phyloP scores from a whole-genome alignment of 1,140 invertebrate species.

The Thrips palmi region DNA sequence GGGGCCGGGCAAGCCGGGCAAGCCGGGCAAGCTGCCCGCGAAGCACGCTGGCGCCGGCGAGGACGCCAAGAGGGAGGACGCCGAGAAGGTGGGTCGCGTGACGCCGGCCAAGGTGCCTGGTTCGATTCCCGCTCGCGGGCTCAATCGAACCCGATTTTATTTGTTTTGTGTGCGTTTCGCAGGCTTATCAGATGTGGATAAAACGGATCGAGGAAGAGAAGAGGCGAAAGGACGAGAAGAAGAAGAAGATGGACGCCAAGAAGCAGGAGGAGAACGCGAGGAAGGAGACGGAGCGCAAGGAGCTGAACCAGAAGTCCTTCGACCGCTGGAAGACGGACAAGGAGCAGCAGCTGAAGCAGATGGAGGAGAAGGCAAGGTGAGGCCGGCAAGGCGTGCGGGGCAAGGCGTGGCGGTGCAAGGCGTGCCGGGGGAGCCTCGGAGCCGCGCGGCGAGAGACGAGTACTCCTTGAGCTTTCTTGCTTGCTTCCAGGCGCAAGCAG shows the following conservation, averaged over 20 bases:
- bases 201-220: constrained; percentile 13
- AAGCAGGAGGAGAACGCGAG: constrained; percentile 11
- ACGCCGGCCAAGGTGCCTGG: constrained; percentile 6
- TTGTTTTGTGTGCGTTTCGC: not conserved
- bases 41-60: no score
- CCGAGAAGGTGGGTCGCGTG: constrained; percentile 9
- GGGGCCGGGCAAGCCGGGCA: not conserved
- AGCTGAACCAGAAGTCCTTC: constrained; percentile 8
- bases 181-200: constrained; percentile 14
- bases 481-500: no score
- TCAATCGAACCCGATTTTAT: not conserved
- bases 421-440: no score
- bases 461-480: no score
- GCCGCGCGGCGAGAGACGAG: no score
- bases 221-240: constrained; percentile 5
- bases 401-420: no score
- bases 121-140: not conserved
- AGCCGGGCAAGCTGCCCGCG: no score
- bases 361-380: constrained; percentile 6
- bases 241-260: constrained; percentile 10
- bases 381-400: no score
- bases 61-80: constrained; percentile 9
- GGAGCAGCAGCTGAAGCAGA: constrained; percentile 8
- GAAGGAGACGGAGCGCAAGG: constrained; percentile 7
- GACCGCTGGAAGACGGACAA: constrained; percentile 12